Evolutionary conservation across 2,888 invertebrate species (phyloP).

Genomic region (Microctonus aethiopoides): DNA sequence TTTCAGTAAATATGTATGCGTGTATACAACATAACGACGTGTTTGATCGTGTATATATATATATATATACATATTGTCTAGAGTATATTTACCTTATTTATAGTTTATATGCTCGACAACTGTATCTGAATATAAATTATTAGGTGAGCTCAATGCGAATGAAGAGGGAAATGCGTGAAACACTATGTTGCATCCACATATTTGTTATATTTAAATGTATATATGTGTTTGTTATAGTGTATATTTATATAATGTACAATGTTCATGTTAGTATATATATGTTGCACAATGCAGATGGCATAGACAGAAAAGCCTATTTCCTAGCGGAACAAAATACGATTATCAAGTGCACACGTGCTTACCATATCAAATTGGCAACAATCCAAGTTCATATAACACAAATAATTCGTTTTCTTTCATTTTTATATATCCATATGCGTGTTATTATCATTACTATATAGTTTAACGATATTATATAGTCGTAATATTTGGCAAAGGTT

Average conservation of each 20-base stretch:
- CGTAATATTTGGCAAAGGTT: not conserved
- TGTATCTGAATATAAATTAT: conserved; percentile 58
- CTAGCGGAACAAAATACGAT: not conserved
- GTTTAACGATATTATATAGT: not conserved
- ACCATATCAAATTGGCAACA: not conserved
- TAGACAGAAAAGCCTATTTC: not conserved
- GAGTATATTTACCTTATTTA: conserved; percentile 21
- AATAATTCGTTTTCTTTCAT: not conserved
- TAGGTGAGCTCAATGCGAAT: conserved; percentile 30
- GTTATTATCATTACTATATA: not conserved
- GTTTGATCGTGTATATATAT: not conserved
- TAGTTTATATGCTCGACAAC: conserved; percentile 51
- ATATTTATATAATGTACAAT: not conserved
- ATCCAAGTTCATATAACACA: not conserved
- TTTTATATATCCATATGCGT: not conserved
- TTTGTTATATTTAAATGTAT: not conserved
- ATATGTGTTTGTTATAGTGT: not conserved
- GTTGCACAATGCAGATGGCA: not conserved
- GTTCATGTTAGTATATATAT: not conserved
- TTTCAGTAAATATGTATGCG: too few relatives aligned
- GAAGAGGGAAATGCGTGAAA: not conserved
- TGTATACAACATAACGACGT: conserved; percentile 4
- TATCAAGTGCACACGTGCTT: conserved; percentile 1
- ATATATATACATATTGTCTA: not conserved
- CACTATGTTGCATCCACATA: not conserved